Evolutionary conservation across 2,113 vertebrate genomes (phyloP), one percentile per base, ranked within the genome.

Genomic region (Eulemur macaco): DNA sequence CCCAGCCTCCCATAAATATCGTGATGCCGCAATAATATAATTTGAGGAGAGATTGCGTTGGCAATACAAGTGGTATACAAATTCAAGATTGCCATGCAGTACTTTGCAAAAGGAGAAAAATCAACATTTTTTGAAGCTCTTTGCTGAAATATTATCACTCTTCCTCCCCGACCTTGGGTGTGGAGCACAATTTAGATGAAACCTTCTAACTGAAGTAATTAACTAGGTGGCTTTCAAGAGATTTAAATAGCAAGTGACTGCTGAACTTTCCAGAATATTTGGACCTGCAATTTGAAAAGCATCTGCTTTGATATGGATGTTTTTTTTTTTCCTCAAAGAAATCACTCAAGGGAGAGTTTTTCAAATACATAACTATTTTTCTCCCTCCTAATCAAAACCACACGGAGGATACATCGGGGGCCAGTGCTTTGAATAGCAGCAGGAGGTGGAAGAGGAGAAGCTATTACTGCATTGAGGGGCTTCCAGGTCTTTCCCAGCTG

Each of bases 121-220:
- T 86, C 96, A 98, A 98, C 97, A 97, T 37, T 95, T 97, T 90
- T 74, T 52, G 96, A 98, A 97, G 96, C 87, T 97, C 87, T 95
- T 90, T 54, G 69, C 87, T 0, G 1, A 97, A 94, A 96, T 74
- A 78, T 95, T 95, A 95, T 96, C 77, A 88, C 64, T 97, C 96
- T 97, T 97, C 94, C 94, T 98, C 47, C 90, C 96, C 68, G 96
- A 98, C 98, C 98, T 98, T 98, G 98, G 98, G 96, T 96, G 83
- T 69, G n/a, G 97, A 86, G 96, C 95, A 95, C 96, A 96, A 97
- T 98, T 98, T 96, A 96, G 97, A 98, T 83, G 98, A 97, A 97
- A 97, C 97, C 94, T 98, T 98, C 97, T 95, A 98, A 98, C 96
- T 95, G 97, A 98, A 98, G 98, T 98, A 98, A 99, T 99, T 98